These are phyloP conservation scores for Anolis apletophallus DNA, from an alignment of 2,797 vertebrate species.

Conservation along the genomic window DNA sequence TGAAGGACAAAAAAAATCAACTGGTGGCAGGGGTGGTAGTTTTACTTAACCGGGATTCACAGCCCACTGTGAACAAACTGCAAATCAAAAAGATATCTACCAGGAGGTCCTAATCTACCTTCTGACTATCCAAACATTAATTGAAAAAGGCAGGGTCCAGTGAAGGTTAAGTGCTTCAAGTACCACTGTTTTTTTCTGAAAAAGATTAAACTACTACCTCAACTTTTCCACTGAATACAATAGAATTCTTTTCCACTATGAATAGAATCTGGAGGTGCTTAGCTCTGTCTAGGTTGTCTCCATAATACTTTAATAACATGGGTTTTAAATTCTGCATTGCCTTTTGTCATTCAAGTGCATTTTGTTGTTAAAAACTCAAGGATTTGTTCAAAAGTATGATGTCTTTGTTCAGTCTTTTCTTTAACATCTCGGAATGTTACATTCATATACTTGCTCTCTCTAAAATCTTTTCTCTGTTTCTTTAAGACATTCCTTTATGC, in stretches of 20 bases:
- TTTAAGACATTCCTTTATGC: conserved; percentile 33
- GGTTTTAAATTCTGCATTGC: conserved; percentile 4
- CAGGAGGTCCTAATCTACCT: not conserved
- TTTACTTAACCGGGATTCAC: not conserved
- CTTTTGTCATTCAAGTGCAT: not conserved
- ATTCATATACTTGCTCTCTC: conserved; percentile 24
- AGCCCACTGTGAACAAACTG: not conserved
- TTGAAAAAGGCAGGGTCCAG: not conserved
- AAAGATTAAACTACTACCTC: not conserved
- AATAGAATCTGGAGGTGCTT: not conserved
- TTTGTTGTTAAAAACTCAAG: conserved; percentile 14
- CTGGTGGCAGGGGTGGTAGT: not conserved
- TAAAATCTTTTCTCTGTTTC: conserved; percentile 20
- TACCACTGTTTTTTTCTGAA: not conserved
- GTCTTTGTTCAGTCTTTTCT: conserved; percentile 35
- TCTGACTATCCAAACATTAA: not conserved
- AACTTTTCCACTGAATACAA: not conserved
- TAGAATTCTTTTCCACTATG: not conserved
- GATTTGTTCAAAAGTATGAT: conserved; percentile 9
- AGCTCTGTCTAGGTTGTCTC: not conserved
- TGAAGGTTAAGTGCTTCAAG: conserved; percentile 2
- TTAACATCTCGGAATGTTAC: conserved; percentile 35
- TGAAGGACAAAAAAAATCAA: not conserved
- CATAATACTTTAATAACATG: not conserved
- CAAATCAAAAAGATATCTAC: not conserved